Percentiles rank a stretch among this genome's conserved stretches.
Evolutionary conservation across 2,113 vertebrate species (phyloP).

Genomic region (Albula glossodonta): DNA sequence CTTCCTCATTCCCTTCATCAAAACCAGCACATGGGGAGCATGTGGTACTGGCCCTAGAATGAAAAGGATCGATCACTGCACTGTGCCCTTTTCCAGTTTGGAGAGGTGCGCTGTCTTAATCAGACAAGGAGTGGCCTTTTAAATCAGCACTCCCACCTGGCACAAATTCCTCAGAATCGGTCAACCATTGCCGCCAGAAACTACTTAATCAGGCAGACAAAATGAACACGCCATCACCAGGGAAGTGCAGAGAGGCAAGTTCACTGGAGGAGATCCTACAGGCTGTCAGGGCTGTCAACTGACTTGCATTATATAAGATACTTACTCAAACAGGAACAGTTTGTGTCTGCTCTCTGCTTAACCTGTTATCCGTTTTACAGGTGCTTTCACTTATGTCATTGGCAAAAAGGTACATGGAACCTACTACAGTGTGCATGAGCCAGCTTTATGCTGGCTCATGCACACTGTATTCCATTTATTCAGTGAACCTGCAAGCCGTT

Average conservation of each 20-base stretch:
- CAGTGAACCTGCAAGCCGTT: neutral
- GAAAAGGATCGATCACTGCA: neutral
- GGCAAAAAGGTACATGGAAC: no score
- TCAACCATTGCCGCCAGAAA: neutral
- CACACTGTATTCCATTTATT: neutral
- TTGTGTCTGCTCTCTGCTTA: no score
- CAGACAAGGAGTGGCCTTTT: neutral
- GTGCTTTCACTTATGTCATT: no score
- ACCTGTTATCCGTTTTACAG: no score
- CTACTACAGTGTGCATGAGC: no score
- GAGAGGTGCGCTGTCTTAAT: neutral
- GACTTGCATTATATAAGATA: no score
- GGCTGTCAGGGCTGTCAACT: neutral
- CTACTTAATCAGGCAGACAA: neutral
- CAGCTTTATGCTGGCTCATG: no score
- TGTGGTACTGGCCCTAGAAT: neutral
- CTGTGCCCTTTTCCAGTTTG: neutral
- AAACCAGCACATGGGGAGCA: neutral
- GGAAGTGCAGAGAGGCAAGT: neutral
- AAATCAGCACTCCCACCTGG: neutral
- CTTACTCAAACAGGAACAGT: no score
- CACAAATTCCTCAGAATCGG: neutral
- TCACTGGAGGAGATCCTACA: neutral
- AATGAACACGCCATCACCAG: neutral
- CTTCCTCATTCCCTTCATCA: neutral